phyloP scores from a whole-genome alignment of 1,140 invertebrate species.

The Dinoponera quadriceps region DNA sequence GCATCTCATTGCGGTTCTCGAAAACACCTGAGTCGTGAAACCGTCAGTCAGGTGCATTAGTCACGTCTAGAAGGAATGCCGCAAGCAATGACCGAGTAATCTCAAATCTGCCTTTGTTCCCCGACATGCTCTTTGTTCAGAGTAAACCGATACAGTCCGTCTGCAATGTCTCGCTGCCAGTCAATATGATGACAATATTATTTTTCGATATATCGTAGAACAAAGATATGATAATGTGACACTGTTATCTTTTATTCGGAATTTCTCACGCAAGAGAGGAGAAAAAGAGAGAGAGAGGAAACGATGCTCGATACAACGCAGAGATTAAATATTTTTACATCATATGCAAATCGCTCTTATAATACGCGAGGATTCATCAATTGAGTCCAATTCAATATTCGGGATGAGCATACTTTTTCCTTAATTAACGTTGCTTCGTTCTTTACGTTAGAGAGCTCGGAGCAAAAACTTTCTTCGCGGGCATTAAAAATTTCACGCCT shows the following conservation, averaged over 20 bases:
- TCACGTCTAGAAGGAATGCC: conserved; percentile 71
- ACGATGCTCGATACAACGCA: neutral
- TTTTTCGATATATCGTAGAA: conserved; percentile 12
- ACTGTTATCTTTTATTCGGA: neutral
- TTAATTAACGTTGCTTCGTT: conserved; percentile 9
- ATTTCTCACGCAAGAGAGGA: neutral
- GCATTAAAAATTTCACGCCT: conserved; percentile 5
- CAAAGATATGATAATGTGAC: conserved; percentile 19
- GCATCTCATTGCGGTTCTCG: conserved; percentile 67
- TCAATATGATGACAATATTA: conserved; percentile 33
- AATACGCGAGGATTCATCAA: neutral
- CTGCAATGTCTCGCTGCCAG: neutral
- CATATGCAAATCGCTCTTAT: neutral
- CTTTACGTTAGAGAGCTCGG: neutral
- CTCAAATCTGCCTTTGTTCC: conserved; percentile 71
- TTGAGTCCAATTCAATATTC: neutral
- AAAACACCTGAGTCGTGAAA: conserved; percentile 72
- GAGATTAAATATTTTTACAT: neutral
- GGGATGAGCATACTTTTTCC: neutral
- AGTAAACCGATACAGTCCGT: conserved; percentile 53
- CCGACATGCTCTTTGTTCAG: conserved; percentile 63
- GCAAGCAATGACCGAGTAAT: conserved; percentile 53
- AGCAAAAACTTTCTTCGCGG: neutral
- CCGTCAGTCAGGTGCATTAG: conserved; percentile 64
- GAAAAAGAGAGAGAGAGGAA: too few species aligned